Evolutionary conservation across 2,888 invertebrate genomes (phyloP), one percentile per base, ranked within the genome.

Genomic region (Phaonia tiefii): DNA sequence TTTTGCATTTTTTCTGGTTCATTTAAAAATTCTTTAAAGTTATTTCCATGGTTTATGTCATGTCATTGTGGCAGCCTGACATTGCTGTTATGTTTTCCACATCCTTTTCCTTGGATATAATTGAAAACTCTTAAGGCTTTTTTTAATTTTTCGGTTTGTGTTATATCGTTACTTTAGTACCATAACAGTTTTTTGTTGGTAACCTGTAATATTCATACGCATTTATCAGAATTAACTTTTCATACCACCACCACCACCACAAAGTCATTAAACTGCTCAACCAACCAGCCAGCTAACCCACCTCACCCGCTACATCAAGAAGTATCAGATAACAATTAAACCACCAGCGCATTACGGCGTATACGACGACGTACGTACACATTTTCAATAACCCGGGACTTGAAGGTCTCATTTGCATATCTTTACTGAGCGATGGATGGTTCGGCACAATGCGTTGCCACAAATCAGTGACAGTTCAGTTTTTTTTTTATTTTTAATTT

Each of bases 401-500:
- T 8, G 31, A 3, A 31, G 31, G n/a, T n/a, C 31, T 31, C 4
- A 31, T 31, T 31, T 31, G 8, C 31, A 31, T 31, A 8, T 31
- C 31, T 31, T 8, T 31, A 8, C 31, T 8, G n/a, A n/a, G n/a
- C n/a, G n/a, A n/a, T n/a, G n/a, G n/a, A n/a, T n/a, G n/a, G n/a
- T n/a, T n/a, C n/a, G n/a, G n/a, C n/a, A n/a, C n/a, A n/a, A n/a
- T n/a, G n/a, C n/a, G 3, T 31, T 31, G 8, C 8, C 79, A 75
- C 75, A 79, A 79, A 75, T 75, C 75, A 67, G 67, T 75, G 73
- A 79, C 79, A 71, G 60, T 79, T n/a, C n/a, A n/a, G n/a, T n/a
- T n/a, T n/a, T n/a, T n/a, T n/a, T 66, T 37, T 51, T 15, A 25
- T 46, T 31, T 26, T n/a, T 10, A 70, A 70, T 56, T 37, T 22